A percentile compares a stretch with the other conserved stretches of the same genome.
phyloP scores from a whole-genome alignment of 2,113 vertebrate genomes.

The Entelurus aequoreus region DNA sequence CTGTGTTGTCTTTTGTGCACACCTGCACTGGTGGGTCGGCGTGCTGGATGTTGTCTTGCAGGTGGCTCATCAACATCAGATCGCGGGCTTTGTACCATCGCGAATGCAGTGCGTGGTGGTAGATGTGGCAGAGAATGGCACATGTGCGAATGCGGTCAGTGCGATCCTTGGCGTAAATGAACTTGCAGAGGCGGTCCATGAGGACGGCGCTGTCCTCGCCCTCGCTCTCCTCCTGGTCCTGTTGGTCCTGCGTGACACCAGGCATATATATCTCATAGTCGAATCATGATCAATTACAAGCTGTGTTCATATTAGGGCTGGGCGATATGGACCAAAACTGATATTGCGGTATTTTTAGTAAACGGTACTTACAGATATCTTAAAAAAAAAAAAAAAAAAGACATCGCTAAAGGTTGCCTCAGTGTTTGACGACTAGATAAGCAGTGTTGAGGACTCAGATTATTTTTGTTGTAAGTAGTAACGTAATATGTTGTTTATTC shows the following conservation, averaged over 20 bases:
- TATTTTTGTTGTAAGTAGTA: too few relatives aligned
- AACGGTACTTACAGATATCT: too few relatives aligned
- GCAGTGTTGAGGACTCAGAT: too few relatives aligned
- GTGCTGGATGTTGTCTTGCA: conserved; percentile 92
- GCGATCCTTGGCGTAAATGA: conserved; percentile 87
- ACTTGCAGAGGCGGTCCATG: conserved; percentile 89
- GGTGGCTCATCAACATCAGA: conserved; percentile 92
- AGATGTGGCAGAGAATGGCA: conserved; percentile 90
- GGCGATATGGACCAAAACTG: too few relatives aligned
- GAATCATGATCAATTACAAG: too few relatives aligned
- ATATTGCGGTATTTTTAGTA: too few relatives aligned
- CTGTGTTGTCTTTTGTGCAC: background rate
- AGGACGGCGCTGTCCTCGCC: conserved; percentile 82
- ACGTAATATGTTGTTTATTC: too few relatives aligned
- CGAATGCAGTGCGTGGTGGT: conserved; percentile 88
- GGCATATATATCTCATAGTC: too few relatives aligned
- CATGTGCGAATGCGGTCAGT: conserved; percentile 89
- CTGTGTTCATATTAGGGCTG: too few relatives aligned
- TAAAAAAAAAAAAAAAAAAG: too few relatives aligned
- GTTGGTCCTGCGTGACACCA: conserved; percentile 73
- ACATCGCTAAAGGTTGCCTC: too few relatives aligned
- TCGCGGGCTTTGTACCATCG: conserved; percentile 91
- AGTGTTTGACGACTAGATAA: too few relatives aligned
- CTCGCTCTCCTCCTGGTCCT: conserved; percentile 86
- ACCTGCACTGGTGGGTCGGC: conserved; percentile 90